phyloP scores from a whole-genome alignment of 2,797 vertebrate species.

The Manis crassicaudata region DNA sequence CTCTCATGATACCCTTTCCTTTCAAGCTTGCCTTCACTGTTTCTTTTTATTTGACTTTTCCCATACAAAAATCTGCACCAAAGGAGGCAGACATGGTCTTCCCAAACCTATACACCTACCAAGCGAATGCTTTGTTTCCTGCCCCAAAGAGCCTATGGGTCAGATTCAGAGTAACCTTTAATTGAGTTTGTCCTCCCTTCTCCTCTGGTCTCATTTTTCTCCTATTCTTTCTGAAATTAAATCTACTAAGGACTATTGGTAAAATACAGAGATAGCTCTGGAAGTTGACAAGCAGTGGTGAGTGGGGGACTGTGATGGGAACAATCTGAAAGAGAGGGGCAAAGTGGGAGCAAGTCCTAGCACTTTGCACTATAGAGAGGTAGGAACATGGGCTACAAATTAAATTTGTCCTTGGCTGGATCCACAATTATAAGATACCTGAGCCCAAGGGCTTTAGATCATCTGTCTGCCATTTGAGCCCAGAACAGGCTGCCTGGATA shows the following conservation, averaged over 20 bases:
- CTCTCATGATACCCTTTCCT: not conserved
- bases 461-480: constrained; percentile 77
- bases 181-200: not conserved
- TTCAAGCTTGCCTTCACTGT: not conserved
- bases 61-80: not conserved
- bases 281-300: constrained; percentile 55
- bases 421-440: constrained; percentile 75
- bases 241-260: constrained; percentile 48
- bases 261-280: constrained; percentile 53
- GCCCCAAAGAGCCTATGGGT: not conserved
- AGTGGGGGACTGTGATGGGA: constrained; percentile 54
- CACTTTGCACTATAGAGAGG: constrained; percentile 64
- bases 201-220: constrained; percentile 31
- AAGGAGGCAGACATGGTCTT: not conserved
- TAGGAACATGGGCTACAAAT: constrained; percentile 72
- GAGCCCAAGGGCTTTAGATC: constrained; percentile 70
- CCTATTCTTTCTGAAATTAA: constrained; percentile 59
- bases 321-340: constrained; percentile 53
- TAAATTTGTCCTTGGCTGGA: constrained; percentile 74
- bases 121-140: constrained; percentile 17
- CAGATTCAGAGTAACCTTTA: not conserved
- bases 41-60: not conserved
- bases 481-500: constrained; percentile 69
- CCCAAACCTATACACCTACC: not conserved
- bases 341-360: constrained; percentile 61